Evolutionary conservation across 2,888 invertebrate species (phyloP), one percentile per base, ranked within the genome.

Genomic region (Lamellibrachia satsuma): DNA sequence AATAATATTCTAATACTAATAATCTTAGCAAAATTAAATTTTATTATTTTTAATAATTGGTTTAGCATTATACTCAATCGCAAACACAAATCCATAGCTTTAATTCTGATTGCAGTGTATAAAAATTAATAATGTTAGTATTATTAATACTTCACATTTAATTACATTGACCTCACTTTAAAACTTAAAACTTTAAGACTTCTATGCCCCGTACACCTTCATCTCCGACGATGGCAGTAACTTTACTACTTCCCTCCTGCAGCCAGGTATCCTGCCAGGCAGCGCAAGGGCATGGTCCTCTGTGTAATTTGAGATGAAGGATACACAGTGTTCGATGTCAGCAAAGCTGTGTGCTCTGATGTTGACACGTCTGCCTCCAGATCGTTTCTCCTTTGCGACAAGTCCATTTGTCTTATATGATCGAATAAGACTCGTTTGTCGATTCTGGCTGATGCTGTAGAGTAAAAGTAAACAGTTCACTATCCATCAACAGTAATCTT

Each of bases 221-320:
- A 57, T 75, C n/a, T 91, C 27, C 9, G 91, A 51, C 9, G 91
- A 91, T 9, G 92, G 92, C 60, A 92, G 91, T 6, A 91, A 27
- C 9, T 51, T 60, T 9, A 91, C 52, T 22, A 60, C 92, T 22
- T 27, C 15, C 15, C 91, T 39, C 75, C 91, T 92, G 92, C 57
- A 92, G 91, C 92, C 92, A 60, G 91, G 92, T 60, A 75, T 91
- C 52, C 92, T 39, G n/a, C 92, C 92, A 22, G 91, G 91, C 75
- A 92, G 91, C 15, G 90, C 11, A n/a, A 92, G 75, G 51, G 60
- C 52, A 52, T 92, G 39, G 27, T 60, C 27, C n/a, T 60, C 52
- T 1, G 91, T 91, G 90, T 91, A 92, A 22, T 92, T 92, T 7
- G 27, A 27, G 11, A 92, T 22, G 52, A 91, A 92, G 1, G 27